phyloP scores from a whole-genome alignment of 2,888 invertebrate genomes.

The Poecilus cupreus region DNA sequence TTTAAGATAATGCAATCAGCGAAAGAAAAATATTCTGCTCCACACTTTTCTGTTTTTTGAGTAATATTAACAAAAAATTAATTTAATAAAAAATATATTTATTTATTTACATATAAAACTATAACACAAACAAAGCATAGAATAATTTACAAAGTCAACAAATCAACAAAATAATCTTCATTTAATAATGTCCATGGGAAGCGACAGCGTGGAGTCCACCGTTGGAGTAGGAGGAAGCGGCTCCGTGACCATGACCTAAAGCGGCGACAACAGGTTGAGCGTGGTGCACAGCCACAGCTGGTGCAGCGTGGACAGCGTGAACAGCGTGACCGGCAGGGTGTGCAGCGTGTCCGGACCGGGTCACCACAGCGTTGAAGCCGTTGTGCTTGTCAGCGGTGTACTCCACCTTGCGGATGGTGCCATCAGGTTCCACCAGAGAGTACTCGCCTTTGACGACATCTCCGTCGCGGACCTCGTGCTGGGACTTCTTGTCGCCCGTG shows the following conservation, averaged over 20 bases:
- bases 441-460: constrained; percentile 30
- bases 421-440: constrained; percentile 22
- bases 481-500: constrained; percentile 25
- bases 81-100: neutral
- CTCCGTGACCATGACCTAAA: neutral
- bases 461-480: constrained; percentile 2
- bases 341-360: constrained; percentile 60
- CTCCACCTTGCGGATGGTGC: constrained; percentile 60
- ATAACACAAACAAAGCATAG: too few species aligned
- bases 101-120: too few species aligned
- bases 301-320: constrained; percentile 58
- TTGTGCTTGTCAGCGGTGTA: constrained; percentile 62
- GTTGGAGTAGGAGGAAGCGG: neutral
- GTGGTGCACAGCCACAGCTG: neutral
- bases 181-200: constrained; percentile 3
- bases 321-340: constrained; percentile 62
- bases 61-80: too few species aligned
- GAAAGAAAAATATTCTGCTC: too few species aligned
- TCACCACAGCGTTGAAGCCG: constrained; percentile 34
- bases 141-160: constrained; percentile 11
- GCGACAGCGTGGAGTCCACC: neutral
- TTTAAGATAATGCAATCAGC: too few species aligned
- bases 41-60: too few species aligned
- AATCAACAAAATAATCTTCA: neutral
- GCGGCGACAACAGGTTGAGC: neutral